A percentile compares a stretch with the other conserved stretches of the same genome.
phyloP scores from a whole-genome alignment of 2,888 invertebrate species.

The Drosophila picticornis region DNA sequence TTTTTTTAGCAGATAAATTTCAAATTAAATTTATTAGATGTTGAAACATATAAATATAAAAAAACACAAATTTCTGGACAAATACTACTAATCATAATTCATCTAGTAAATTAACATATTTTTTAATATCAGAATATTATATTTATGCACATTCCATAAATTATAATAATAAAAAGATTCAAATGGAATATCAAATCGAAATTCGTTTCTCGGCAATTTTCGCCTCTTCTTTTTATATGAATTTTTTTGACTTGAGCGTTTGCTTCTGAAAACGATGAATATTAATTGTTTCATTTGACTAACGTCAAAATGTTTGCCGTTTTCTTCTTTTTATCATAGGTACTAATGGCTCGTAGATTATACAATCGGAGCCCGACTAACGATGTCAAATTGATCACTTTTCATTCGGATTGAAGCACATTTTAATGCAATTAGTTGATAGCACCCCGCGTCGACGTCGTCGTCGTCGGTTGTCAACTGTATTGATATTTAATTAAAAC shows the following conservation, averaged over 20 bases:
- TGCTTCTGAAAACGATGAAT: neutral
- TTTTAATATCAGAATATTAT: neutral
- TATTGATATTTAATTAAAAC: constrained; percentile 75
- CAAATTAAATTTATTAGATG: neutral
- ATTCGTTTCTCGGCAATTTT: neutral
- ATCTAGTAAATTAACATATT: neutral
- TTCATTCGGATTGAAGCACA: constrained; percentile 20
- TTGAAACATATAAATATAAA: neutral
- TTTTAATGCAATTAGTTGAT: constrained; percentile 42
- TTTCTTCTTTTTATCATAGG: neutral
- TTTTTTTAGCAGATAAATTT: neutral
- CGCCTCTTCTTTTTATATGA: neutral
- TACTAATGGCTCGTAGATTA: neutral
- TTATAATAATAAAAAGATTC: neutral
- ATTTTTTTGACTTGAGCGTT: neutral
- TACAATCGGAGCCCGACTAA: constrained; percentile 8
- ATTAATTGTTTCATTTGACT: neutral
- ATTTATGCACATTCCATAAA: neutral
- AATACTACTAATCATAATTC: neutral
- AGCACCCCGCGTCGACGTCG: neutral
- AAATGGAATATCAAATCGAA: neutral
- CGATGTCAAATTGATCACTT: constrained; percentile 30
- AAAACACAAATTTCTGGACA: neutral
- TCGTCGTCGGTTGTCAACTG: constrained; percentile 46
- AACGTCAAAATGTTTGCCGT: neutral